Conservation (phyloP, 1,140 invertebrate species). For the Lepidotrigona ventralis region DNA sequence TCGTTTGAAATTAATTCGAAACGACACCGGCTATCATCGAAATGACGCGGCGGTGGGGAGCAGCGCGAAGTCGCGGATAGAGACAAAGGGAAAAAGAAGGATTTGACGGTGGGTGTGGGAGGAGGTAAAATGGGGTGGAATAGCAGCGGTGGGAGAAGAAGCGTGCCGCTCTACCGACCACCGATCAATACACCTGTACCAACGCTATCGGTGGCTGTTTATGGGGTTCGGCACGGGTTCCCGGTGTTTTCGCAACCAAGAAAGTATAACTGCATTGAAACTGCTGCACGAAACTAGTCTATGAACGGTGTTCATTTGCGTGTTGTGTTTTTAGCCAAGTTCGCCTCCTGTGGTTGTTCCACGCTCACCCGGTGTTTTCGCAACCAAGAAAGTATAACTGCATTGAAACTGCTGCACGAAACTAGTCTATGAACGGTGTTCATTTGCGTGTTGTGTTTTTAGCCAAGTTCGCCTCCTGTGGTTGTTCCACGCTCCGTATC, state of each 20-base stretch:
- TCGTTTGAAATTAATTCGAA: constrained; percentile 27
- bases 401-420: constrained; percentile 33
- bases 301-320: neutral
- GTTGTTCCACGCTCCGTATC: neutral
- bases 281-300: neutral
- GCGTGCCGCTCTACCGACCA: constrained; percentile 47
- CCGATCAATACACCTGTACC: constrained; percentile 69
- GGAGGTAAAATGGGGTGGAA: neutral
- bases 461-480: neutral
- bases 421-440: neutral
- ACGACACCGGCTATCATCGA: constrained; percentile 18
- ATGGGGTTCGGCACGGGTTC: constrained; percentile 24
- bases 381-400: constrained; percentile 32
- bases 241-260: constrained; percentile 16
- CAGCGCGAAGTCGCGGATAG: neutral
- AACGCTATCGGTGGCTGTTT: constrained; percentile 52
- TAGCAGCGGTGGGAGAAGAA: constrained; percentile 16
- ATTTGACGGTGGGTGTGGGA: neutral
- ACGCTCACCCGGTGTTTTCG: constrained; percentile 2
- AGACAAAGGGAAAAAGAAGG: constrained; percentile 26
- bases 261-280: constrained; percentile 44
- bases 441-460: neutral
- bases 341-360: neutral
- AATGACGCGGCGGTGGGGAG: constrained; percentile 5
- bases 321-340: neutral